phyloP scores from a whole-genome alignment of 1,140 invertebrate genomes.

The Sitophilus oryzae region DNA sequence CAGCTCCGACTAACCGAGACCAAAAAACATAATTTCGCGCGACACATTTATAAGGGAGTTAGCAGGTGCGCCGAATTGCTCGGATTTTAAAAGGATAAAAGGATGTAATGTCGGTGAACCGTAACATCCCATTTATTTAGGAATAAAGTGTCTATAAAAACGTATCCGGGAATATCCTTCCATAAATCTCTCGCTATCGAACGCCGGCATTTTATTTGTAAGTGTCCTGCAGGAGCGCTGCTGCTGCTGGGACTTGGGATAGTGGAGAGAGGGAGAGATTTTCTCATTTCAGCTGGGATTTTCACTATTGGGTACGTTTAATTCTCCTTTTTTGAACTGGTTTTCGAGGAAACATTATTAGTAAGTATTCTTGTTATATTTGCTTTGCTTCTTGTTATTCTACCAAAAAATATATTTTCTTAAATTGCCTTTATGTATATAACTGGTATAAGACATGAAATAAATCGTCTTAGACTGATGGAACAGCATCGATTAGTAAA shows the following conservation, averaged over 20 bases:
- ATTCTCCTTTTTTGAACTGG: constrained; percentile 13
- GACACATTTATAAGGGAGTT: constrained; percentile 7
- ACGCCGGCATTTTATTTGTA: constrained; percentile 1
- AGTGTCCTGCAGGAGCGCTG: constrained; percentile 1
- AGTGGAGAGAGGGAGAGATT: constrained; percentile 15
- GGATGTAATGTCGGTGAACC: constrained; percentile 24
- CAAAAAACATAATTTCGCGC: neutral
- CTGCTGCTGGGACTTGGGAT: constrained; percentile 12
- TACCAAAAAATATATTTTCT: no score
- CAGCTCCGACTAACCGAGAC: neutral
- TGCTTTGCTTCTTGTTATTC: no score
- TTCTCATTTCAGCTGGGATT: constrained; percentile 17
- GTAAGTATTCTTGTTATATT: no score
- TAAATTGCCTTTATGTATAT: no score
- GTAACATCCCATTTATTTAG: constrained; percentile 24
- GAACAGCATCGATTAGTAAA: no score
- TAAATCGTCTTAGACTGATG: no score
- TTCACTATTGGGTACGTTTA: constrained; percentile 10
- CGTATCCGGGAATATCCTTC: constrained; percentile 20
- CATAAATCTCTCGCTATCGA: constrained; percentile 22
- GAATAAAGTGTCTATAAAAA: constrained; percentile 27
- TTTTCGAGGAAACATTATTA: no score
- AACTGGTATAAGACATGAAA: no score
- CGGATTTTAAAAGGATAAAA: constrained; percentile 24
- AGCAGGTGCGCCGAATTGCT: constrained; percentile 23